Evolutionary conservation across 2,888 invertebrate genomes (phyloP), one percentile per base, ranked within the genome.

Genomic region (Sthenelais limicola): DNA sequence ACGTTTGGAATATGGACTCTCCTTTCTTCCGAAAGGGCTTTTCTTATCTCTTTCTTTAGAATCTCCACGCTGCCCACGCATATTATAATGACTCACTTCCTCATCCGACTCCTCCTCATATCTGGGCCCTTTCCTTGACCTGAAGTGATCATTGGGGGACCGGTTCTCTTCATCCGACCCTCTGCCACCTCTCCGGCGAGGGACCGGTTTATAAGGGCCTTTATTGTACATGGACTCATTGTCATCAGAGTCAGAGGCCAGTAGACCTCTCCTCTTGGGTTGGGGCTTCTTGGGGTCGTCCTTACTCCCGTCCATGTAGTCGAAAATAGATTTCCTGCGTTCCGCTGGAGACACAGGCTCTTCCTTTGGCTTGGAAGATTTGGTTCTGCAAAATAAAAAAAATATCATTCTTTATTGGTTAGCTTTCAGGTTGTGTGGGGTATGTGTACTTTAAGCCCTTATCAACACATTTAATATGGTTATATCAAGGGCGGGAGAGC

Each of bases 201-300:
- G 62, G 5, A 62, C 62, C 7, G 62, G 62, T 21, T 62, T 62
- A 21, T 38, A 62, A 7, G 38, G 12, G 43, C 35, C 43, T 35
- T 28, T 62, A 9, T 24, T 1, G n/a, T n/a, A n/a, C n/a, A n/a
- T n/a, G n/a, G n/a, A n/a, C n/a, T n/a, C n/a, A 3, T 62, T 43
- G 28, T 62, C 62, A 3, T 62, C 62, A 38, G 62, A 62, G 4
- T 62, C 62, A 18, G 62, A 38, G 24, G 35, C 35, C 2, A 38
- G 38, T 15, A 62, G 62, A 24, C 28, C 28, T n/a, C 21, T 62
- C 15, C 15, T 38, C 38, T 62, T 62, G 15, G 26, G n/a, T 15
- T 5, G 1, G 3, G 62, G 38, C 38, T 62, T 62, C 7, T 3
- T 18, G n/a, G n/a, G n/a, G n/a, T n/a, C n/a, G 18, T 62, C 62